phyloP scores from a whole-genome alignment of 1,140 invertebrate genomes.

The Caenorhabditis briggsae region DNA sequence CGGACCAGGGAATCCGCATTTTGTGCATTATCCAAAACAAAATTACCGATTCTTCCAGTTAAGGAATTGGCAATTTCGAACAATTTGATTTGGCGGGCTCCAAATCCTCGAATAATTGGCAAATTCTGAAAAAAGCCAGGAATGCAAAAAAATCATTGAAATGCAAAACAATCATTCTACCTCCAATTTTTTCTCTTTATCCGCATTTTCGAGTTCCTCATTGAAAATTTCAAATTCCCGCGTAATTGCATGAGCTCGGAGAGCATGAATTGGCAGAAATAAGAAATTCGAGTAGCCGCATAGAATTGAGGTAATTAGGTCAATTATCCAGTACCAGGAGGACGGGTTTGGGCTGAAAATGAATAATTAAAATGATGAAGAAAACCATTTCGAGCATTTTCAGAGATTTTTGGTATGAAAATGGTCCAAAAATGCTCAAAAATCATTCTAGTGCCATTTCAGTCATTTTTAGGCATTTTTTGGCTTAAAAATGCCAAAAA shows the following conservation, averaged over 20 bases:
- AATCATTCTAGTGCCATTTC: too few species aligned
- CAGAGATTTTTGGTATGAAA: too few species aligned
- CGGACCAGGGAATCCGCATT: too few species aligned
- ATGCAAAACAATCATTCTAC: neutral
- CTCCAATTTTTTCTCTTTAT: neutral
- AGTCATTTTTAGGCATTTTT: too few species aligned
- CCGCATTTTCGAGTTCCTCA: neutral
- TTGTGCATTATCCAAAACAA: neutral
- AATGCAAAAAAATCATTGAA: neutral
- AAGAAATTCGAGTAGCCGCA: neutral
- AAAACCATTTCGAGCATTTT: too few species aligned
- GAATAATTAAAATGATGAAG: neutral
- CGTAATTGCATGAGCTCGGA: neutral
- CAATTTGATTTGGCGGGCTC: neutral
- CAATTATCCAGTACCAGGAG: conserved; percentile 5
- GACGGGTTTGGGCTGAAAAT: neutral
- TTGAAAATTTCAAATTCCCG: conserved; percentile 16
- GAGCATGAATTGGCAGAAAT: neutral
- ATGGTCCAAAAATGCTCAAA: too few species aligned
- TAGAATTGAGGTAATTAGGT: neutral
- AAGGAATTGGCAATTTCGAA: neutral
- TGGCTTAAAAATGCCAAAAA: too few species aligned
- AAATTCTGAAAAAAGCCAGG: neutral
- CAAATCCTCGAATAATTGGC: neutral
- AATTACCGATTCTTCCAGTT: neutral